Evolutionary conservation across 2,797 vertebrate genomes (phyloP).

Genomic region (Percopsis omiscomaycus): DNA sequence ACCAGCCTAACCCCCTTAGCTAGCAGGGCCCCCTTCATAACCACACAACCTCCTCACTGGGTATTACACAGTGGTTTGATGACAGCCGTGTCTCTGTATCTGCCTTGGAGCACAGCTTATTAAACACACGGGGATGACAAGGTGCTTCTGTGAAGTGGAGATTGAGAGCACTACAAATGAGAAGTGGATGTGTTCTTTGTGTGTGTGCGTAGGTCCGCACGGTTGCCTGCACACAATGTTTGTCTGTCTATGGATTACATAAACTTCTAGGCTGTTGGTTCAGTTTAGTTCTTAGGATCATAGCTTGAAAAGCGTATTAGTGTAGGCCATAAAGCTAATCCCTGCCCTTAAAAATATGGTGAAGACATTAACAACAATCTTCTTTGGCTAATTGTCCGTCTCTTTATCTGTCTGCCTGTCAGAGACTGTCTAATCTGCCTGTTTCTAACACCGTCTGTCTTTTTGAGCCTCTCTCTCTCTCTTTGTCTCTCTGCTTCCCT

Average conservation of each 20-base stretch:
- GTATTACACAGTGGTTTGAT: too few relatives aligned
- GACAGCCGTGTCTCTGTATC: not conserved
- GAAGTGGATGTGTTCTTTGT: not conserved
- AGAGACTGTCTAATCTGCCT: conserved; percentile 56
- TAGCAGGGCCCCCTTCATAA: too few relatives aligned
- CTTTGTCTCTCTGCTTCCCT: not conserved
- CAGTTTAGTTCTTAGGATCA: too few relatives aligned
- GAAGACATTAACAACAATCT: not conserved
- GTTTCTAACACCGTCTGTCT: not conserved
- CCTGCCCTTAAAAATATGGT: too few relatives aligned
- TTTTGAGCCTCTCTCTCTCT: conserved; percentile 3
- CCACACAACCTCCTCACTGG: too few relatives aligned
- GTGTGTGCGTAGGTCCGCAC: not conserved
- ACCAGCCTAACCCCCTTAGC: too few relatives aligned
- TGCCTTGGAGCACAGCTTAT: not conserved
- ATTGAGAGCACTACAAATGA: not conserved
- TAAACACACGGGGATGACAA: not conserved
- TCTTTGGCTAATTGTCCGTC: not conserved
- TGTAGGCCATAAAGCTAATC: too few relatives aligned
- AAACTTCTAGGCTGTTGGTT: not conserved
- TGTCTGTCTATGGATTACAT: not conserved
- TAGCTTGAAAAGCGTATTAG: too few relatives aligned
- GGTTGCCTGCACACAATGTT: not conserved
- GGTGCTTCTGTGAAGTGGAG: not conserved
- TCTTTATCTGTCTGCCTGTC: conserved; percentile 1